Evolutionary conservation across 2,797 vertebrate genomes (phyloP).

Genomic region (Micropoecilia bifurca): DNA sequence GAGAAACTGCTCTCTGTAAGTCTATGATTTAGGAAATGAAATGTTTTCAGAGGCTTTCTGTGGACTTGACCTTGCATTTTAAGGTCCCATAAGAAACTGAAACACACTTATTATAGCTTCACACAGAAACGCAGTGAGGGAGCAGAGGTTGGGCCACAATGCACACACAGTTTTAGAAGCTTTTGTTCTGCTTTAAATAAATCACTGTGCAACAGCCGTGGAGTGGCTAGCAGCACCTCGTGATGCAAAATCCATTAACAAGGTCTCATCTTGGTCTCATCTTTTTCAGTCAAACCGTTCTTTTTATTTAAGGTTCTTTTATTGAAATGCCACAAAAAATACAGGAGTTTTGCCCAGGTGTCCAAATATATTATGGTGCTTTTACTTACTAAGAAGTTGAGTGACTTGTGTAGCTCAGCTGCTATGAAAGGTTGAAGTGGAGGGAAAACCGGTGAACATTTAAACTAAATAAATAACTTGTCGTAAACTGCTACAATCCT

Average conservation of each 20-base stretch:
- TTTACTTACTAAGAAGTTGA: background rate
- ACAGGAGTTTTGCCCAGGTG: background rate
- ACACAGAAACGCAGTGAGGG: background rate
- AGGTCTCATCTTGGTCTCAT: background rate
- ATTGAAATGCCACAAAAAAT: background rate
- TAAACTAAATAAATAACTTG: background rate
- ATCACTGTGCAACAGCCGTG: background rate
- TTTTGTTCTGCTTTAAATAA: constrained; percentile 7
- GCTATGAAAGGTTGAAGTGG: too few species aligned
- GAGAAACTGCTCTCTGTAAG: constrained; percentile 31
- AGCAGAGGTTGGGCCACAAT: background rate
- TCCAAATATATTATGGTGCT: background rate
- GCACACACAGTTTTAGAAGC: constrained; percentile 4
- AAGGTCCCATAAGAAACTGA: constrained; percentile 16
- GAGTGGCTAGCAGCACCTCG: background rate
- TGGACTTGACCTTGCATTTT: constrained; percentile 46
- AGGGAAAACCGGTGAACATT: too few species aligned
- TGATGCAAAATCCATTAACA: background rate
- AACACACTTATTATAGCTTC: constrained; percentile 17
- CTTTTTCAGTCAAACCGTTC: background rate
- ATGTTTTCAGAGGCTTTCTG: constrained; percentile 52
- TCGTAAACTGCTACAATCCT: background rate
- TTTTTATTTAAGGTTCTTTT: background rate
- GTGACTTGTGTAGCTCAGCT: background rate
- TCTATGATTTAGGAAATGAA: constrained; percentile 71